A percentile compares a stretch with the other conserved stretches of the same genome.
Conservation (phyloP, 2,113 vertebrate genomes). For the Istiophorus platypterus region DNA sequence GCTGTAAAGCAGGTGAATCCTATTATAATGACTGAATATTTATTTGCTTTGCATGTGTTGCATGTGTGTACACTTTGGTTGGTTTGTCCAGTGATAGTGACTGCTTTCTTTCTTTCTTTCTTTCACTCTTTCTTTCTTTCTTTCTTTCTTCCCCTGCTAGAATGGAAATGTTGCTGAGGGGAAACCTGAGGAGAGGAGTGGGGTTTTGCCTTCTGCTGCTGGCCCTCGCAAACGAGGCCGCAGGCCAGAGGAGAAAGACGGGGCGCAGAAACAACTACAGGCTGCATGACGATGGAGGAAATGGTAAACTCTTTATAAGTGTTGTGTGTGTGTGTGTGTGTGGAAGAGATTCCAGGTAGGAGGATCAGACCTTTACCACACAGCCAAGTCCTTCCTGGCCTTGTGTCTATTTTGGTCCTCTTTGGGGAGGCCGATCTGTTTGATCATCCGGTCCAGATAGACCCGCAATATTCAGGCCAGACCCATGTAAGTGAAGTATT, state of each 20-base stretch:
- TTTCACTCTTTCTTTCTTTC: too few relatives aligned
- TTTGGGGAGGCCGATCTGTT: background rate
- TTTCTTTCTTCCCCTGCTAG: too few relatives aligned
- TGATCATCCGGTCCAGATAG: background rate
- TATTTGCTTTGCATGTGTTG: background rate
- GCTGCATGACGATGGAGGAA: constrained; percentile 64
- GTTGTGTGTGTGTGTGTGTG: too few relatives aligned
- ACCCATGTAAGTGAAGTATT: too few relatives aligned
- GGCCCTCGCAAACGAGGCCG: constrained; percentile 63
- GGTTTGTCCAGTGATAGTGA: too few relatives aligned
- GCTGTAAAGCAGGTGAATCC: background rate
- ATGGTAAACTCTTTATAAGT: constrained; percentile 80
- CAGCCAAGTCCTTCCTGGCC: too few relatives aligned
- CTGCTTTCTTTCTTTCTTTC: too few relatives aligned
- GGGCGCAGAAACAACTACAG: constrained; percentile 77
- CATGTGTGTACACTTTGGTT: background rate
- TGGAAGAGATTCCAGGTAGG: background rate
- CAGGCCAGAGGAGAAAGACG: constrained; percentile 82
- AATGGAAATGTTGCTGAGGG: constrained; percentile 68
- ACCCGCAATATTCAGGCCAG: background rate
- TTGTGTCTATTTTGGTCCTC: background rate
- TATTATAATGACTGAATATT: background rate
- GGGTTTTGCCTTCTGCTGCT: constrained; percentile 81
- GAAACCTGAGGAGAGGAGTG: constrained; percentile 81
- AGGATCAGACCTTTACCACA: background rate